A percentile compares a stretch with the other conserved stretches of the same genome.
phyloP scores from a whole-genome alignment of 2,113 vertebrate species.

The Oxygymnocypris stewartii region DNA sequence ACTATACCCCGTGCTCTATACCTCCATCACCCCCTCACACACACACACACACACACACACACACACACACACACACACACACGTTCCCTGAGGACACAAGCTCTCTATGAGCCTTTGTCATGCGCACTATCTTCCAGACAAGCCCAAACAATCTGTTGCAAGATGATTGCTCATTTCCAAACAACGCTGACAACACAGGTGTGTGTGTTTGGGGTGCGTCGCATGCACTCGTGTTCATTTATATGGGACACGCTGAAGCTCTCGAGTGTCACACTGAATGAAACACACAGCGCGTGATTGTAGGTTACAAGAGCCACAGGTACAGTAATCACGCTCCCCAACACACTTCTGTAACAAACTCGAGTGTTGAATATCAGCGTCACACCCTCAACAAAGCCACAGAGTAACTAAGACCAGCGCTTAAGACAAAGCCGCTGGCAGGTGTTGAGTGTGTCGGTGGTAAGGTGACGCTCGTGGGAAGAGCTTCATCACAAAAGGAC shows the following conservation, averaged over 20 bases:
- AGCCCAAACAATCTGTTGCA: constrained; percentile 80
- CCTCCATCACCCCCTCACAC: constrained; percentile 40
- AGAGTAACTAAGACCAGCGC: constrained; percentile 41
- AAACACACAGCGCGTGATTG: not conserved
- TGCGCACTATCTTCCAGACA: constrained; percentile 85
- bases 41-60: constrained; percentile 33
- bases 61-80: constrained; percentile 12
- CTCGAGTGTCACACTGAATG: not conserved
- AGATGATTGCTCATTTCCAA: constrained; percentile 70
- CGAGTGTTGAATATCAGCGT: constrained; percentile 40
- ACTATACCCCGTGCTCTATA: constrained; percentile 86
- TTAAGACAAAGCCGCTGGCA: constrained; percentile 62
- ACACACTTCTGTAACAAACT: constrained; percentile 39
- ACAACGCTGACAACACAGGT: constrained; percentile 60
- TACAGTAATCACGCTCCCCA: constrained; percentile 16
- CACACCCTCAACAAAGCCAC: constrained; percentile 38
- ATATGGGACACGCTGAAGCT: constrained; percentile 22
- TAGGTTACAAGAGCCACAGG: not conserved
- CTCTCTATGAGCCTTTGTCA: constrained; percentile 86
- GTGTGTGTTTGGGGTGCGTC: not conserved
- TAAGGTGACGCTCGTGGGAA: constrained; percentile 69
- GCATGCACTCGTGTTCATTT: not conserved
- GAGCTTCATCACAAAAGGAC: too few relatives aligned
- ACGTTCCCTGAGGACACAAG: constrained; percentile 77
- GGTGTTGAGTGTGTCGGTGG: constrained; percentile 72